Conservation (phyloP, 2,888 invertebrate genomes). For the Drosophila leonis region DNA sequence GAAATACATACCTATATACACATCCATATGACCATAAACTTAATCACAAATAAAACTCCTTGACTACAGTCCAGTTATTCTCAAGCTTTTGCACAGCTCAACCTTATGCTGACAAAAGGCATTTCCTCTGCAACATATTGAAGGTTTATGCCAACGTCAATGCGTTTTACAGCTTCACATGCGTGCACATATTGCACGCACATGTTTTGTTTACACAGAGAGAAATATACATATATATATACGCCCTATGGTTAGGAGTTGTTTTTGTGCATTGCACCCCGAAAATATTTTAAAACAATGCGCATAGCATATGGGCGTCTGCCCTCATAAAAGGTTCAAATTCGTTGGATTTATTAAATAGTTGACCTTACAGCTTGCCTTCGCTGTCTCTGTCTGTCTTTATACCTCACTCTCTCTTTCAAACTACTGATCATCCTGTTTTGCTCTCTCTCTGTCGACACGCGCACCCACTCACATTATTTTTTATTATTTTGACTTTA, state of each 20-base stretch:
- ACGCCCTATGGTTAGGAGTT: background rate
- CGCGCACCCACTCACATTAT: conserved; percentile 61
- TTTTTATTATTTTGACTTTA: conserved; percentile 79
- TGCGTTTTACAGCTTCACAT: conserved; percentile 29
- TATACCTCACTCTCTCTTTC: background rate
- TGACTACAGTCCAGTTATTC: background rate
- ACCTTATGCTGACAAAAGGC: background rate
- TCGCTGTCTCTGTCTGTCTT: background rate
- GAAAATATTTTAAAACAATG: conserved; percentile 52
- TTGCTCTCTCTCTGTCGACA: conserved; percentile 14
- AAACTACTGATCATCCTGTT: background rate
- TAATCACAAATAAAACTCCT: too few relatives aligned
- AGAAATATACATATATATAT: background rate
- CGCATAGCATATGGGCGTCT: conserved; percentile 50
- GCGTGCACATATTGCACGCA: conserved; percentile 70
- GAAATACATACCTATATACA: background rate
- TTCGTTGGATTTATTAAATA: conserved; percentile 63
- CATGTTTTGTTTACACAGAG: conserved; percentile 63
- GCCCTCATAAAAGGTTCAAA: conserved; percentile 76
- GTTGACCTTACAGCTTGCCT: conserved; percentile 57
- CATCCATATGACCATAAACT: background rate
- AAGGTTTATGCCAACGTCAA: background rate
- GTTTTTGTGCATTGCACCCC: background rate
- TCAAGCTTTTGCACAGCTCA: background rate
- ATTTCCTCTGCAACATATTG: background rate